Conservation (phyloP, 2,113 vertebrate species). For the Tenrec ecaudatus region DNA sequence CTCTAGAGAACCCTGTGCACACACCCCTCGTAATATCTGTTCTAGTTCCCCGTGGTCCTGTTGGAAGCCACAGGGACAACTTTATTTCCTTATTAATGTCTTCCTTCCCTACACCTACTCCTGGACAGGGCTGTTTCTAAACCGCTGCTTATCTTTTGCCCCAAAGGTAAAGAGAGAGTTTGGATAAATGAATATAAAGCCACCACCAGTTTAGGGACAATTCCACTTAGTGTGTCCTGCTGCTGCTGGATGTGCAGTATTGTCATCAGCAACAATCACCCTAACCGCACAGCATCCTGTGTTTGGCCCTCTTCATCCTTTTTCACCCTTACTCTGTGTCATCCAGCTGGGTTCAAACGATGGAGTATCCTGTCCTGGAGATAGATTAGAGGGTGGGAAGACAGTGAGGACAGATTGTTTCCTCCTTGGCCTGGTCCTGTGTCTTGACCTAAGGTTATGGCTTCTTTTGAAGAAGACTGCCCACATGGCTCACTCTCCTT, state of each 20-base stretch:
- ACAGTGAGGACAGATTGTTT: not conserved
- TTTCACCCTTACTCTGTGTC: not conserved
- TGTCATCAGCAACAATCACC: not conserved
- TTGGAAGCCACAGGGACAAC: not conserved
- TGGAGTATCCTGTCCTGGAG: not conserved
- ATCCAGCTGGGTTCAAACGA: not conserved
- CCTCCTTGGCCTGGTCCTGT: conserved; percentile 5
- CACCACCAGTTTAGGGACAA: not conserved
- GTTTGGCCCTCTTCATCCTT: not conserved
- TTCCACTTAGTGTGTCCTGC: not conserved
- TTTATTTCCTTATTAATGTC: not conserved
- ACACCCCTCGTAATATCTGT: not conserved
- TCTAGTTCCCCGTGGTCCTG: conserved; percentile 1
- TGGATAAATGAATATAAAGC: not conserved
- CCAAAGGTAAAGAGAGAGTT: conserved; percentile 1
- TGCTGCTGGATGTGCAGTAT: not conserved
- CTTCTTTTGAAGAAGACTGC: conserved; percentile 34
- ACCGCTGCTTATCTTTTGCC: conserved; percentile 12
- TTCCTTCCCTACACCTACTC: too few relatives aligned
- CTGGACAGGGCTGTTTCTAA: not conserved
- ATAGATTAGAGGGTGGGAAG: not conserved
- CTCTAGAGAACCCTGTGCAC: too few relatives aligned
- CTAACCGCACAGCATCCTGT: not conserved
- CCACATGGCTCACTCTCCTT: not conserved
- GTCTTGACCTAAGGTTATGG: not conserved